Evolutionary conservation across 2,797 vertebrate species (phyloP).

Genomic region (Hirundo rustica): DNA sequence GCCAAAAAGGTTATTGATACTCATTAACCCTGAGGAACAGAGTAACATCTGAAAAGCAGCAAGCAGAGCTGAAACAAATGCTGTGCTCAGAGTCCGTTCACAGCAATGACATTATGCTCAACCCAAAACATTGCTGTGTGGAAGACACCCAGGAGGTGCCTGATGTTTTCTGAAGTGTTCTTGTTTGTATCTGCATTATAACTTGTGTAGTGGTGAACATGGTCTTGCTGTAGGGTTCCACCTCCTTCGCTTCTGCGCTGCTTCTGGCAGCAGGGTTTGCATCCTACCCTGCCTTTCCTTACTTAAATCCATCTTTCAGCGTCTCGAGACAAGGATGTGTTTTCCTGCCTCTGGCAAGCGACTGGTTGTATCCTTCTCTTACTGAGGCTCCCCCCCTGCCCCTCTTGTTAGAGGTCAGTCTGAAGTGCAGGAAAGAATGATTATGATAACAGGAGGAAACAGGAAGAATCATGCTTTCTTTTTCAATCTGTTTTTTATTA

Average conservation of each 20-base stretch:
- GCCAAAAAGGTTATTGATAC: background rate
- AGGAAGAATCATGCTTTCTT: constrained; percentile 70
- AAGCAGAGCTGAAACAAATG: background rate
- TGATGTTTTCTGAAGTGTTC: background rate
- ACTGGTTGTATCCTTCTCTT: background rate
- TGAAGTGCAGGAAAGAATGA: constrained; percentile 66
- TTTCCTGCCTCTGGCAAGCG: constrained; percentile 14
- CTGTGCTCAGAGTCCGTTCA: background rate
- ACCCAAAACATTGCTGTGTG: background rate
- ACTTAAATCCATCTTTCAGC: background rate
- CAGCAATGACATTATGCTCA: background rate
- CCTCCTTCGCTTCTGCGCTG: background rate
- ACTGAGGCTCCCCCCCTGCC: background rate
- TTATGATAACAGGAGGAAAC: constrained; percentile 74
- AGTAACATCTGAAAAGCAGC: background rate
- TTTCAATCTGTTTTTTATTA: constrained; percentile 75
- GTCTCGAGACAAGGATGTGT: background rate
- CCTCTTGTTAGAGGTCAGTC: constrained; percentile 52
- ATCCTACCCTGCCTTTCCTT: background rate
- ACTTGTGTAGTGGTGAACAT: background rate
- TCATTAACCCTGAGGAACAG: background rate
- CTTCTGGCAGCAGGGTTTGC: background rate
- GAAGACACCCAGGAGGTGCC: background rate
- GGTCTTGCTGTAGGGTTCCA: background rate
- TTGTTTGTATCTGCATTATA: background rate